A percentile compares a stretch with the other conserved stretches of the same genome.
Evolutionary conservation across 2,113 vertebrate species (phyloP).

Genomic region (Sakesphorus luctuosus): DNA sequence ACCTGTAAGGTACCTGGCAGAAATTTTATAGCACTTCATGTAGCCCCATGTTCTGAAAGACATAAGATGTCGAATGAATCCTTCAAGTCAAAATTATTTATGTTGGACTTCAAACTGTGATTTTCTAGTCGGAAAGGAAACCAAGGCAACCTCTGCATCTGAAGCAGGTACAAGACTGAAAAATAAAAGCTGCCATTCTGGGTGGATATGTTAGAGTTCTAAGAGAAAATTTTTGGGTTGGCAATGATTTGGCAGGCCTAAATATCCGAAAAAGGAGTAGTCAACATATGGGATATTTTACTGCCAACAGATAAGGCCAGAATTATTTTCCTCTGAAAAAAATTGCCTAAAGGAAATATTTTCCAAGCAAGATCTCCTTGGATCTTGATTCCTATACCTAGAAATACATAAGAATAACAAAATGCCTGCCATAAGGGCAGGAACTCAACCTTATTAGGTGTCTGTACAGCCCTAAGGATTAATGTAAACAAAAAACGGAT

Average conservation of each 20-base stretch:
- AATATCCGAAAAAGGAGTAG: not conserved
- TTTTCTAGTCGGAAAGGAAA: not conserved
- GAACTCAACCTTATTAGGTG: not conserved
- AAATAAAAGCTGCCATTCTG: not conserved
- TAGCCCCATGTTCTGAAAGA: not conserved
- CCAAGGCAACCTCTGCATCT: not conserved
- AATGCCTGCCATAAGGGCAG: not conserved
- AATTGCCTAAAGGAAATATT: not conserved
- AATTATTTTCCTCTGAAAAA: not conserved
- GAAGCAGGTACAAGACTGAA: not conserved
- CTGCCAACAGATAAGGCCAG: not conserved
- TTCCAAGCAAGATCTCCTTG: not conserved
- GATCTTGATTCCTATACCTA: not conserved
- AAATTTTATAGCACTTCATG: not conserved
- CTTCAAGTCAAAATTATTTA: not conserved
- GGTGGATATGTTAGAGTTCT: not conserved
- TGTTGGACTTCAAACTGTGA: not conserved
- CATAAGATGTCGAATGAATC: not conserved
- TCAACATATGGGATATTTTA: not conserved
- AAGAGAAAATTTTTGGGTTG: not conserved
- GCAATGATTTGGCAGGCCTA: not conserved
- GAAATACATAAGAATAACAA: not conserved
- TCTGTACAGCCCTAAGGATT: not conserved
- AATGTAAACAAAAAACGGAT: not conserved
- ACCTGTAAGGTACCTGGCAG: not conserved